Evolutionary conservation across 2,888 invertebrate genomes (phyloP), one percentile per base, ranked within the genome.

Genomic region (Griposia aprilina): DNA sequence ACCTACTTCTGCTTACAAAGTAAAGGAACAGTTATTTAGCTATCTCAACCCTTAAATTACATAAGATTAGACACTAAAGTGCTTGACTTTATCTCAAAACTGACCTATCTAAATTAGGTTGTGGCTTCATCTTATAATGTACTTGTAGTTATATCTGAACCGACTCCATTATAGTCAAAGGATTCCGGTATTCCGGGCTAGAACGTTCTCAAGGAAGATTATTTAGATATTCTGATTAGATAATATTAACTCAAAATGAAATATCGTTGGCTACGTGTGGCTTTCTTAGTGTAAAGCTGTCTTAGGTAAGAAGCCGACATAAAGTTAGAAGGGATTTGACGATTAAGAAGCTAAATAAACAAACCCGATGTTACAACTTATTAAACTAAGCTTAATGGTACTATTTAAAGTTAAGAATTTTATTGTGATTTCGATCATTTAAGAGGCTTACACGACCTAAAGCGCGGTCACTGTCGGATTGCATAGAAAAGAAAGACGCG

Each of bases 41-140:
- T 74, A 85, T 78, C 74, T 78, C 48, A 26, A n/a, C 17, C 68
- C 67, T 74, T 80, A 68, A 80, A 74, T 75, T 66, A 83, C 48
- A 55, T 62, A 59, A 72, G 72, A 72, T 86, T 76, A 63, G 17
- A 72, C 41, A 74, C 62, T 57, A 57, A 65, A 82, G 55, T 62
- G 45, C 68, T 66, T 62, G 50, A 78, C 13, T 74, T 68, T 26
- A 77, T 74, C 57, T 68, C 52, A 69, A 82, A 85, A 86, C 62
- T 76, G 65, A 80, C 79, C 76, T 77, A 84, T 63, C 78, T 78
- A 74, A 82, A 84, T 68, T 69, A 82, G 55, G 20, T 68, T 62
- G 55, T 63, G 62, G 78, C 41, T 69, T 71, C 13, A 55, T 76
- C 65, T 67, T 78, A 74, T 70, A 70, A 73, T 50, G 17, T 74